phyloP scores from a whole-genome alignment of 2,797 vertebrate species.

The Coluber constrictor region DNA sequence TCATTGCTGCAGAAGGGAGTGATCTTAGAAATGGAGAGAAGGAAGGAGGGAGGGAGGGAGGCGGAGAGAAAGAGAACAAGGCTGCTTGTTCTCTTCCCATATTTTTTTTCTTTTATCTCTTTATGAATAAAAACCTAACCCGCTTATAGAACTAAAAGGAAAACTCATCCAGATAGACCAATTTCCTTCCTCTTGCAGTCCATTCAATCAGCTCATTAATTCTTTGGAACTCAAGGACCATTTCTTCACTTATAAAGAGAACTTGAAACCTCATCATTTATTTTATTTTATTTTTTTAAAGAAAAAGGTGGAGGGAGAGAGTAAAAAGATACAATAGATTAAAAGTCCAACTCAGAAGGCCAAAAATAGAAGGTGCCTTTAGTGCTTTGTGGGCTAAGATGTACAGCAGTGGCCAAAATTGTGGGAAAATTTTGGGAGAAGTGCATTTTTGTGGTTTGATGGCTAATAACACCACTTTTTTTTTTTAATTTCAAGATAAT shows the following conservation, averaged over 20 bases:
- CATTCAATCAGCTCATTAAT: constrained; percentile 49
- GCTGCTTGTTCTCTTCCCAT: not conserved
- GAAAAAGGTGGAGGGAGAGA: not conserved
- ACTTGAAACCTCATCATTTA: not conserved
- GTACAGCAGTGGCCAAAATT: not conserved
- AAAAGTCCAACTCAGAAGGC: constrained; percentile 53
- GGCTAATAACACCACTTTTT: too few species aligned
- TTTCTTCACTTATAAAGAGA: constrained; percentile 41
- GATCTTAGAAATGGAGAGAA: constrained; percentile 20
- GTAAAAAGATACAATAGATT: constrained; percentile 47
- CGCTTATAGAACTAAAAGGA: constrained; percentile 40
- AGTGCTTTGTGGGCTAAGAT: constrained; percentile 62
- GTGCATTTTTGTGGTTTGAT: too few species aligned
- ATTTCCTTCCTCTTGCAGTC: constrained; percentile 26
- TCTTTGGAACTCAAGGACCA: constrained; percentile 51
- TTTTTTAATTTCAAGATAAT: too few species aligned
- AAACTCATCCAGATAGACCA: constrained; percentile 30
- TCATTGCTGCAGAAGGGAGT: constrained; percentile 40
- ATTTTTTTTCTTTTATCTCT: not conserved
- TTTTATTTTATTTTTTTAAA: not conserved
- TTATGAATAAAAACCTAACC: constrained; percentile 41
- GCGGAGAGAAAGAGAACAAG: not conserved
- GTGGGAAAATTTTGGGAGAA: too few species aligned
- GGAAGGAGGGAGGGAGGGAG: not conserved
- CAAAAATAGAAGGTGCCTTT: constrained; percentile 18